Base-by-base conservation (phyloP, 2,888 invertebrate species). In the Ectemnius cavifrons region DNA sequence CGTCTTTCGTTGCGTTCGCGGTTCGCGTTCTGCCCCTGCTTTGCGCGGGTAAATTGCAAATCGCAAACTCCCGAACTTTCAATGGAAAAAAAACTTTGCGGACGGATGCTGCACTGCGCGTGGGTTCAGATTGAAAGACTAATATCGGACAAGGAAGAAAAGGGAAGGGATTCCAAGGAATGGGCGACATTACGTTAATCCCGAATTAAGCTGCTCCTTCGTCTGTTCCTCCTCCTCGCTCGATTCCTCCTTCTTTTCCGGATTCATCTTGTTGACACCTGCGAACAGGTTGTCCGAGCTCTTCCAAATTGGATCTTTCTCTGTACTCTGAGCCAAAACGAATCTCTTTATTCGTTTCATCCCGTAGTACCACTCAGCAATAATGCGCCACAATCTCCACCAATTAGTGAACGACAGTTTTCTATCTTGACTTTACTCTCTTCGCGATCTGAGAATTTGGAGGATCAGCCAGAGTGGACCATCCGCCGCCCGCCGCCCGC, bases 331-430 rank as follows among this genome's bases (percentile, higher is more conserved):
- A 13, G 88, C 88, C 72, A 91, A 83, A 37, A 92, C 89, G 79
- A 92, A 92, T 83, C 91, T 87, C 79, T 91, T 91, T 71, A 90
- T 87, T 20, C 89, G 88, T 77, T 78, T 88, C 89, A 89, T 90
- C 67, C 67, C 60, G 68, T 27, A 14, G 28, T 0, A 14, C 28
- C 62, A 59, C 60, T 57, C 73, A 8, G 37, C 37, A 37, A 37
- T 37, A 37, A 11, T 6, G 11, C 37, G 37, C 8, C 11, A n/a
- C 14, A 52, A 27, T 16, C 47, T n/a, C 52, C 56, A 18, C 37
- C 37, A 11, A 37, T 37, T 37, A 6, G 37, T 1, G 37, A 37
- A 37, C 8, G 37, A 37, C 8, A 11, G 8, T 11, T 37, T 11
- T 37, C 37, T 6, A 6, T 37, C 8, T 37, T 37, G 37, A 11